Evolutionary conservation across 1,140 invertebrate species (phyloP), one percentile per base, ranked within the genome.

Genomic region (Calycopis cecrops): DNA sequence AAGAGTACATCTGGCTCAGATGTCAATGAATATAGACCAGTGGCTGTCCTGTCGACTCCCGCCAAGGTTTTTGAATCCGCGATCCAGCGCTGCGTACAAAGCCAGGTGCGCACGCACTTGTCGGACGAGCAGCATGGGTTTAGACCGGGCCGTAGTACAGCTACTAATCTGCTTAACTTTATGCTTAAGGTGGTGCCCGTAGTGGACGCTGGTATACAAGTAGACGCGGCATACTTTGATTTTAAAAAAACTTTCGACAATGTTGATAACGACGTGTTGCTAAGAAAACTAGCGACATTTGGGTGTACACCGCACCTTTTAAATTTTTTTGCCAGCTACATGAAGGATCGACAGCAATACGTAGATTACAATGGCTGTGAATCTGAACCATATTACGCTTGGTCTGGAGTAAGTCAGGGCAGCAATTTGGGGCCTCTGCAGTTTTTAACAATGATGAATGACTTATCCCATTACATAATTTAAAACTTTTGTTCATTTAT

Each of bases 1-100:
- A 3, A 3, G 6, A 6, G 2, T 3, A 28, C 2, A 3, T 28
- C 21, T 3, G 21, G 21, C 6, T 6, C 21, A 28, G 21, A 6
- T 28, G 21, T 28, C 21, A 28, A 6, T 6, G 21, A 28, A 28
- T 28, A 28, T 28, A 28, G 21, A 28, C 2, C 21, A 28, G 21
- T 28, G 21, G 21, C 21, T 28, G 21, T 28, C 6, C 21, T 28
- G 21, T 28, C 21, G 21, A 28, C 21, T n/a, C 21, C 21, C 6
- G 21, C 21, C 6, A 71, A 71, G 40, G 59, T 63, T 10, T 68
- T 68, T 2, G 65, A 71, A 37, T 55, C 55, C 0, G 59, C 57
- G 3, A 33, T 65, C 38, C 55, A 65, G 14, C 33, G 33, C 9
- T 44, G 8, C 14, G 38, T 68, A 7, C 52, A 51, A 21, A 9